Percentiles rank a stretch among this genome's conserved stretches.
Evolutionary conservation across 2,113 vertebrate species (phyloP).

Genomic region (Catharus fuscescens): DNA sequence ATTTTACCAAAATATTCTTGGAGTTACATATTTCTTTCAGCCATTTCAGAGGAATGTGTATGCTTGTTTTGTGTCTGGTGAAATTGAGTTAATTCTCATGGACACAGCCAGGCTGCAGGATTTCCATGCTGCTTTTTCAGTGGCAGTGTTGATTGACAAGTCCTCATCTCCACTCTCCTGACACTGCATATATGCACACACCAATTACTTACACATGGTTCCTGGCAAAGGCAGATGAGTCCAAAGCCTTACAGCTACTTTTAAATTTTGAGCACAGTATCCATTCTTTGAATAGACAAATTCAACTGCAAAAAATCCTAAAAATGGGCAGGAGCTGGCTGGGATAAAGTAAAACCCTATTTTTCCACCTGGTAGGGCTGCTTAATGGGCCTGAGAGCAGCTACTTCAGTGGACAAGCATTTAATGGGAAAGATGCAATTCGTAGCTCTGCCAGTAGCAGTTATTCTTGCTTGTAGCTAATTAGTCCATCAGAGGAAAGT

Average conservation of each 20-base stretch:
- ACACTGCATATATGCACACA: background rate
- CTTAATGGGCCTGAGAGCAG: background rate
- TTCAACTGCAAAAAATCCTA: background rate
- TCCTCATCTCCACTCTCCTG: accelerated
- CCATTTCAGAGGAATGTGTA: background rate
- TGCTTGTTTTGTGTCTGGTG: background rate
- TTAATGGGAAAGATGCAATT: background rate
- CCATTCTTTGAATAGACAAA: background rate
- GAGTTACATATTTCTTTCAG: background rate
- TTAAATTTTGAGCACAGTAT: background rate
- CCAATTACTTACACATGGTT: background rate
- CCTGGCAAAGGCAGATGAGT: background rate
- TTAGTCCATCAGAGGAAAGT: background rate
- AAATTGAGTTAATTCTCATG: background rate
- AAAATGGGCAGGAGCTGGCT: background rate
- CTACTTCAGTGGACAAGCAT: background rate
- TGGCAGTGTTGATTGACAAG: background rate
- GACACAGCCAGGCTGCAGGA: background rate
- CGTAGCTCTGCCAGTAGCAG: background rate
- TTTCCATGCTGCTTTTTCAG: background rate
- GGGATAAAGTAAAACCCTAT: background rate
- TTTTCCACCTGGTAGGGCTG: background rate
- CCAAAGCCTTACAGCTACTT: background rate
- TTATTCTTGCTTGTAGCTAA: background rate
- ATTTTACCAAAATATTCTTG: background rate